Evolutionary conservation across 2,888 invertebrate genomes (phyloP), one percentile per base, ranked within the genome.

Genomic region (Terebella lapidaria): DNA sequence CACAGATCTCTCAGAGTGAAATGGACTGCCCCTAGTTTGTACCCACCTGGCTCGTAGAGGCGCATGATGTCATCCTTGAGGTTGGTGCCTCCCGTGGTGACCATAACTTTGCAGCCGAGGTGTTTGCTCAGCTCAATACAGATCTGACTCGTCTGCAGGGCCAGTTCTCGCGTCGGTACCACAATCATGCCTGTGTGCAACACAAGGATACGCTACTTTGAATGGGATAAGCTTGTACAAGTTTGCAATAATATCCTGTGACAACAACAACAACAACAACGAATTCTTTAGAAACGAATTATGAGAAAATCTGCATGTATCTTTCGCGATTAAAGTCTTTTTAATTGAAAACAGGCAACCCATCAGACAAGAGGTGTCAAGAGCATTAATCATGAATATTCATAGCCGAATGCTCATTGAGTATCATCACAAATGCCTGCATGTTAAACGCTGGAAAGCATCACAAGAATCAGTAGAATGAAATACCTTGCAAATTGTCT

Each of bases 41-140:
- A n/a, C 60, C 80, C 81, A 92, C 92, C 92, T 86, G 94, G 94
- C 83, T 97, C 94, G 85, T 95, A 95, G 81, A 99, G 92, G 84
- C 97, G 90, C 91, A 99, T 93, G 81, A 99, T 99, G 83, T 99
- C 99, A 84, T 99, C 97, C 80, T 95, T 90, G 24, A 85, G 80
- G 74, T 84, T 84, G 72, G 97, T 99, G 74, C 99, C 99, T 80
- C 99, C 99, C 71, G 99, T 99, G 74, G 97, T 97, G 67, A 99
- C 99, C 99, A 99, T 99, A 70, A 96, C 93, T 82, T 95, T 91
- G 76, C 94, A 89, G 80, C 92, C 90, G 85, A 96, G 87, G 83
- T 99, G 96, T 83, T 97, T 97, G 69, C 95, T 91, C 76, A 99
- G 86, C 83, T 99, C 97, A 82, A 96, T 96, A 84, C 97, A 95